Evolutionary conservation across 2,113 vertebrate species (phyloP).

Genomic region (Perca schrenkii): DNA sequence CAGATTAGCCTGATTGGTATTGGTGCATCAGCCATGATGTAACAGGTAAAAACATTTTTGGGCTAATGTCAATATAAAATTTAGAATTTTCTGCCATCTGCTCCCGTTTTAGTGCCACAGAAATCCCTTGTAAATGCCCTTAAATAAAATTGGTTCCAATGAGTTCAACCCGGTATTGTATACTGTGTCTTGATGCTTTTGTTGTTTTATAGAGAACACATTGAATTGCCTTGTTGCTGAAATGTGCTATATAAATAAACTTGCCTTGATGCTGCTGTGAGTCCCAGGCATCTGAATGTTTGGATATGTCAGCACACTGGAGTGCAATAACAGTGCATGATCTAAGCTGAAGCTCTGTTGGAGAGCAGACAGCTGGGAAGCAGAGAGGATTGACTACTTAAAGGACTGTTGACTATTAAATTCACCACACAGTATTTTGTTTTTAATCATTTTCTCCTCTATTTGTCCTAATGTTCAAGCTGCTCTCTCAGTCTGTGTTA

Average conservation of each 20-base stretch:
- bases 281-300: conserved; percentile 4
- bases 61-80: too few species aligned
- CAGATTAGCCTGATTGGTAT: not conserved
- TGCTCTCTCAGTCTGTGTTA: not conserved
- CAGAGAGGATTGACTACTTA: not conserved
- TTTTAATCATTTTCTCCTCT: not conserved
- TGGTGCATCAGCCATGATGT: not conserved
- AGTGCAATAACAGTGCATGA: too few species aligned
- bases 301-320: not conserved
- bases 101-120: not conserved
- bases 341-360: not conserved
- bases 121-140: not conserved
- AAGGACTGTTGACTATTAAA: conserved; percentile 15
- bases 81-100: too few species aligned
- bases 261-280: not conserved
- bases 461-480: conserved; percentile 5
- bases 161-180: too few species aligned
- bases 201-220: too few species aligned
- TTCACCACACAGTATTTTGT: not conserved
- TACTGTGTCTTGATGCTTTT: too few species aligned
- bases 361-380: conserved; percentile 17
- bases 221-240: too few species aligned
- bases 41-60: too few species aligned
- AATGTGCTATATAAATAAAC: too few species aligned
- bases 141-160: too few species aligned